phyloP scores from a whole-genome alignment of 1,140 invertebrate genomes.

The Pogonus chalceus region DNA sequence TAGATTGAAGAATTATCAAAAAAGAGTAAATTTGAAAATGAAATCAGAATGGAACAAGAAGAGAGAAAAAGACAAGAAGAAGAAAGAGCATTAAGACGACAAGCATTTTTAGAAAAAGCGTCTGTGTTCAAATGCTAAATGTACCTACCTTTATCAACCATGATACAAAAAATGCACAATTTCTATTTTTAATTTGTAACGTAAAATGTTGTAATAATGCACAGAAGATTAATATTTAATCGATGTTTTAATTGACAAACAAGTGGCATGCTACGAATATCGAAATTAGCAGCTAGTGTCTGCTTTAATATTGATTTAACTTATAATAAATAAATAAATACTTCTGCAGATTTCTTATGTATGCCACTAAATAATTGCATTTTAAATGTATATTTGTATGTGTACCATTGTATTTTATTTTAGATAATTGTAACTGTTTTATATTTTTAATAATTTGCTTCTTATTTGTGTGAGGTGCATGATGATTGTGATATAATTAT shows the following conservation, averaged over 20 bases:
- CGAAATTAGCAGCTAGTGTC: too few relatives aligned
- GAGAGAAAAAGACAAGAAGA: constrained; percentile 68
- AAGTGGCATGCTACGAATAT: too few relatives aligned
- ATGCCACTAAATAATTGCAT: too few relatives aligned
- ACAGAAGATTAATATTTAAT: constrained; percentile 3
- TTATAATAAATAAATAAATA: too few relatives aligned
- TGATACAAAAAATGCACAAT: too few relatives aligned
- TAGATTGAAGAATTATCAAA: constrained; percentile 71
- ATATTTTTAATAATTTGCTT: neutral
- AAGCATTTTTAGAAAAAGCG: constrained; percentile 73
- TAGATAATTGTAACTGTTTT: neutral
- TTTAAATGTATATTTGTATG: neutral
- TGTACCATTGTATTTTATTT: too few relatives aligned
- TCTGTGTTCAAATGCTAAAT: constrained; percentile 51
- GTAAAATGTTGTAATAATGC: constrained; percentile 8
- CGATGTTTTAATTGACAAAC: too few relatives aligned
- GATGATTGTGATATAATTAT: neutral
- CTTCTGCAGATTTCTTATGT: too few relatives aligned
- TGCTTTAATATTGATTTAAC: too few relatives aligned
- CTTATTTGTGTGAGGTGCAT: neutral
- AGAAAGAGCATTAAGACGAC: constrained; percentile 61
- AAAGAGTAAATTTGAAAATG: constrained; percentile 75
- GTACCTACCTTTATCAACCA: too few relatives aligned
- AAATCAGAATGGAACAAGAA: constrained; percentile 79
- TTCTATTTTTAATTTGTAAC: neutral